Conservation (phyloP, 2,113 vertebrate genomes). For the Romanogobio albipinnatus region DNA sequence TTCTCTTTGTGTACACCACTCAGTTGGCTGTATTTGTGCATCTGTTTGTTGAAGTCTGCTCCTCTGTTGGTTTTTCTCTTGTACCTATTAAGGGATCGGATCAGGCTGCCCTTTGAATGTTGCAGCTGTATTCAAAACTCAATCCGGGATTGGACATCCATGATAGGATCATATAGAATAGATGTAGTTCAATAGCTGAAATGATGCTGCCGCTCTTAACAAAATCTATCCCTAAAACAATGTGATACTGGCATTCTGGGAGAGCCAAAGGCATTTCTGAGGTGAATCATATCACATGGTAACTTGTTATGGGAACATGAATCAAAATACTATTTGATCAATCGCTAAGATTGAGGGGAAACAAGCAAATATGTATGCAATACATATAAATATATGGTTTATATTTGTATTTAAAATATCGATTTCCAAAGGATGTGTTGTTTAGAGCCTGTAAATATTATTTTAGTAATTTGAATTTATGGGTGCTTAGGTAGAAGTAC, state of each 20-base stretch:
- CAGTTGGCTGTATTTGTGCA: conserved; percentile 54
- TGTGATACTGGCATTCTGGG: conserved; percentile 62
- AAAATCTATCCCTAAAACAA: conserved; percentile 46
- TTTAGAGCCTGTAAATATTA: conserved; percentile 74
- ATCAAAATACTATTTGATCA: conserved; percentile 57
- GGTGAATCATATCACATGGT: conserved; percentile 51
- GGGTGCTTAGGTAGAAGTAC: conserved; percentile 59
- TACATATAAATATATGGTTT: conserved; percentile 67
- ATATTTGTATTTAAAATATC: conserved; percentile 70
- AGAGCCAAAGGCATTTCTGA: conserved; percentile 53
- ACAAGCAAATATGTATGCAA: conserved; percentile 67
- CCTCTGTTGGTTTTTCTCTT: conserved; percentile 56
- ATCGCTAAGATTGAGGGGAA: conserved; percentile 53
- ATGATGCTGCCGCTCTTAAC: conserved; percentile 52
- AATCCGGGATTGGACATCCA: conserved; percentile 58
- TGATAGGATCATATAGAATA: conserved; percentile 62
- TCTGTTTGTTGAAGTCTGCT: conserved; percentile 56
- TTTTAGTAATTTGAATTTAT: conserved; percentile 72
- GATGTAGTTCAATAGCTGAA: conserved; percentile 61
- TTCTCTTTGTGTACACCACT: conserved; percentile 60
- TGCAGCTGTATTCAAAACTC: conserved; percentile 62
- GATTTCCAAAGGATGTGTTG: conserved; percentile 63
- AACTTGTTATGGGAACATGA: conserved; percentile 53
- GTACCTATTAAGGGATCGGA: conserved; percentile 53
- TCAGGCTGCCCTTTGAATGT: conserved; percentile 58